Evolutionary conservation across 1,140 invertebrate species (phyloP).

Genomic region (Ceratina japonica): DNA sequence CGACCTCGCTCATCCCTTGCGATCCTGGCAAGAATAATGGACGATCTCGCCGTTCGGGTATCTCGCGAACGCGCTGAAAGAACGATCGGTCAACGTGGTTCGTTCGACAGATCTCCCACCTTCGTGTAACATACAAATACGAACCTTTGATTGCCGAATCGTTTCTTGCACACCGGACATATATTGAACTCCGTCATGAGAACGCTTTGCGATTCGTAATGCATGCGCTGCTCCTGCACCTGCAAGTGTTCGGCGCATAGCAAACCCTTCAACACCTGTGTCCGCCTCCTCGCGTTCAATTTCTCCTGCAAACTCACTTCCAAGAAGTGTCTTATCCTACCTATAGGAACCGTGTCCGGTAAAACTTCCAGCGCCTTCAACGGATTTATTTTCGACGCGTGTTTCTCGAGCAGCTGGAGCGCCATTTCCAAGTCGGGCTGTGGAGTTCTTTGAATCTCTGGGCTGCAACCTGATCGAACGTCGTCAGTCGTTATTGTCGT

Average conservation of each 20-base stretch:
- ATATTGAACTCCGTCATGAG: conserved; percentile 92
- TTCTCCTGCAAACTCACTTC: conserved; percentile 88
- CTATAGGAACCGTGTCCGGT: conserved; percentile 87
- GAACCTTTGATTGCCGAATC: conserved; percentile 93
- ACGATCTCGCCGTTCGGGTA: conserved; percentile 96
- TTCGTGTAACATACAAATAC: too few relatives aligned
- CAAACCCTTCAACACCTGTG: conserved; percentile 89
- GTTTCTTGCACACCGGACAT: conserved; percentile 94
- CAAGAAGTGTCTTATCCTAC: conserved; percentile 87
- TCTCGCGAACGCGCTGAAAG: conserved; percentile 91
- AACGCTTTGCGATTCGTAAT: conserved; percentile 89
- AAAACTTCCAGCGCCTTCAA: conserved; percentile 86
- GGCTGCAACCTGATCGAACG: conserved; percentile 77
- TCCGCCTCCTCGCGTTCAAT: conserved; percentile 84
- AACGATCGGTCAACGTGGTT: conserved; percentile 11
- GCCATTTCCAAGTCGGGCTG: conserved; percentile 88
- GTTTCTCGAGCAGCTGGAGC: conserved; percentile 88
- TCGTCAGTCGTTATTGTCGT: too few relatives aligned
- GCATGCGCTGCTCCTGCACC: conserved; percentile 89
- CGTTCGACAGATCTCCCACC: too few relatives aligned
- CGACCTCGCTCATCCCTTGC: conserved; percentile 68
- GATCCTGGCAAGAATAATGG: conserved; percentile 90
- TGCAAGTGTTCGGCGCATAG: conserved; percentile 90
- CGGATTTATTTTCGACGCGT: conserved; percentile 91
- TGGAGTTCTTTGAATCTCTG: background rate